Base-by-base conservation (phyloP, 2,888 invertebrate species). In the Clitarchus hookeri region DNA sequence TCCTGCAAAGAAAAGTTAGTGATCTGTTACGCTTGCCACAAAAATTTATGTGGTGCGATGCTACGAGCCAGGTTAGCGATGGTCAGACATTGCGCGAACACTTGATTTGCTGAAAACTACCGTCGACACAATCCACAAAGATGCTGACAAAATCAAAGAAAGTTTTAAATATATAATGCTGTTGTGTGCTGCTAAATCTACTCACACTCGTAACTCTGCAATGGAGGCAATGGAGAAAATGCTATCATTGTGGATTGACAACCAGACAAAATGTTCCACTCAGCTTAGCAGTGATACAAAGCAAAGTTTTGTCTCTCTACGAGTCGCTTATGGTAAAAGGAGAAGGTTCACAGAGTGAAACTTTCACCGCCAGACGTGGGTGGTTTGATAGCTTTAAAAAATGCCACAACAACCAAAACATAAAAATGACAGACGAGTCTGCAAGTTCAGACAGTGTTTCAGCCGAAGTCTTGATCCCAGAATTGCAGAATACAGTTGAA, bases 211-310 rank as follows among this genome's bases (percentile, higher is more conserved):
- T 26, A 79, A n/a, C n/a, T 25, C 25, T 19, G 4, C 4, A 4
- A 79, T 79, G 25, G 79, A 79, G 27, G 23, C 11, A 27, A 79
- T 79, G 79, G 79, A 79, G 23, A 79, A 79, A 79, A 79, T 79
- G 79, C 79, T 79, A n/a, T 79, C n/a, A 27, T 79, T 79, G 79
- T 79, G 79, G 79, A 79, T 79, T 11, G 79, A 79, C 9, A 8
- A 25, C 13, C 13, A 79, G 48, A 48, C 23, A n/a, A 26, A 79
- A 27, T 79, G 79, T n/a, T 27, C 36, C 36, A 36, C 36, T 36
- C 36, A 36, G 36, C 36, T 36, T 36, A 4, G 36, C 36, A 36
- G 36, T 79, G 25, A 27, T 79, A 26, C 79, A n/a, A 79, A 79
- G 79, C 13, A 79, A 79, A 79, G 79, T n/a, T 79, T 79, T 79